phyloP scores from a whole-genome alignment of 1,140 invertebrate genomes.

The Leucophenga varia region DNA sequence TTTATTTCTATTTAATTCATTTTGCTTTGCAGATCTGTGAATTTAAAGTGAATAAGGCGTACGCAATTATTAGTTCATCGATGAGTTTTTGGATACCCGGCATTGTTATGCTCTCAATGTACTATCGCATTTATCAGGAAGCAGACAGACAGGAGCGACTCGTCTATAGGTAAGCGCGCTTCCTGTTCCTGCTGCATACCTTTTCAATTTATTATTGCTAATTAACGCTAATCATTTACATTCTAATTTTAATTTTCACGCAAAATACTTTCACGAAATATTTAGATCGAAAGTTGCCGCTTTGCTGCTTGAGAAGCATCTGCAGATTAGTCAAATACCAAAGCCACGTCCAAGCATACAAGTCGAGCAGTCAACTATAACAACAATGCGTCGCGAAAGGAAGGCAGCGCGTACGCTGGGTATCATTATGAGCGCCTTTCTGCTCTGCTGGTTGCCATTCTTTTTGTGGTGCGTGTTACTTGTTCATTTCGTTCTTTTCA shows the following conservation, averaged over 20 bases:
- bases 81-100: constrained; percentile 97
- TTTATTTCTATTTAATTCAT: constrained; percentile 5
- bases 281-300: constrained; percentile 81
- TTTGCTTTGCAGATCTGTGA: constrained; percentile 62
- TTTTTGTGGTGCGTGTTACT: constrained; percentile 73
- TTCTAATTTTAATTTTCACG: constrained; percentile 2
- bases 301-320: constrained; percentile 79
- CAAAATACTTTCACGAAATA: no score
- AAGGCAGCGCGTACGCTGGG: constrained; percentile 93
- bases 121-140: constrained; percentile 89
- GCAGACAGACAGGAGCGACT: constrained; percentile 89
- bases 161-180: constrained; percentile 72
- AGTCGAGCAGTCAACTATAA: constrained; percentile 64
- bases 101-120: constrained; percentile 92
- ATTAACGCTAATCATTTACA: constrained; percentile 38
- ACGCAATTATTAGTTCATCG: constrained; percentile 87
- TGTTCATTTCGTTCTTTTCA: constrained; percentile 1
- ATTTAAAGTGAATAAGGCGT: constrained; percentile 87
- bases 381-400: constrained; percentile 86
- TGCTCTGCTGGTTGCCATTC: constrained; percentile 93
- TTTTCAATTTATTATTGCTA: constrained; percentile 16
- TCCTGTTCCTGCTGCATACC: background rate
- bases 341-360: constrained; percentile 67
- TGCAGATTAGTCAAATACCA: constrained; percentile 83
- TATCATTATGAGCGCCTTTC: constrained; percentile 92